Evolutionary conservation across 2,888 invertebrate species (phyloP), one percentile per base, ranked within the genome.

Genomic region (Tortrix viridana): DNA sequence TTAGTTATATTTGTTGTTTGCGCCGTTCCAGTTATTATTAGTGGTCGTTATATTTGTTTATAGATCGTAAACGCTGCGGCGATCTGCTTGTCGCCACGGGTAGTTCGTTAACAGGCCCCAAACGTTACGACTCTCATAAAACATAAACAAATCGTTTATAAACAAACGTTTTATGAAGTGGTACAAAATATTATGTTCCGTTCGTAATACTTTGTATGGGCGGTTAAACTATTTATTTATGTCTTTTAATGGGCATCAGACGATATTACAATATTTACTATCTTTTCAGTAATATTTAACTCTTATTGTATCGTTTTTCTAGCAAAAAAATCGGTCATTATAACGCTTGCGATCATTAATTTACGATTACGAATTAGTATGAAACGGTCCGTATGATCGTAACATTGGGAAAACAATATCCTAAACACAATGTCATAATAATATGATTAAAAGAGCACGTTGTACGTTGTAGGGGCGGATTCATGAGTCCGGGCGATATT

Each of bases 11-110:
- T 87, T 86, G 88, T 85, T 88, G 88, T 88, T 85, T 86, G 88
- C 78, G 85, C 86, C 86, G 86, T 90, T 89, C 85, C 89, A 83
- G 88, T 89, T 92, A 90, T 90, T 89, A 89, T 89, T 89, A 89
- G 88, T 89, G 86, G 85, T 80, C 82, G 86, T 92, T 86, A 89
- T 79, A 81, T 89, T 84, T 87, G 90, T 91, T 92, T 90, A 90
- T 90, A 83, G 91, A 79, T 86, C 89, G 74, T 92, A 91, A 92
- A 91, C 79, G 84, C 85, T 83, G 84, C 83, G 81, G 81, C 84
- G 82, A 82, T 85, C 84, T 84, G 88, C 82, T 86, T 85, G 89
- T 88, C 88, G 86, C 85, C 85, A 80, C 80, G 82, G 73, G 76
- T 79, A 84, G 85, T 86, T 86, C 83, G 88, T 86, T 87, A 89